phyloP scores from a whole-genome alignment of 2,113 vertebrate species.

The Cavia aperea region DNA sequence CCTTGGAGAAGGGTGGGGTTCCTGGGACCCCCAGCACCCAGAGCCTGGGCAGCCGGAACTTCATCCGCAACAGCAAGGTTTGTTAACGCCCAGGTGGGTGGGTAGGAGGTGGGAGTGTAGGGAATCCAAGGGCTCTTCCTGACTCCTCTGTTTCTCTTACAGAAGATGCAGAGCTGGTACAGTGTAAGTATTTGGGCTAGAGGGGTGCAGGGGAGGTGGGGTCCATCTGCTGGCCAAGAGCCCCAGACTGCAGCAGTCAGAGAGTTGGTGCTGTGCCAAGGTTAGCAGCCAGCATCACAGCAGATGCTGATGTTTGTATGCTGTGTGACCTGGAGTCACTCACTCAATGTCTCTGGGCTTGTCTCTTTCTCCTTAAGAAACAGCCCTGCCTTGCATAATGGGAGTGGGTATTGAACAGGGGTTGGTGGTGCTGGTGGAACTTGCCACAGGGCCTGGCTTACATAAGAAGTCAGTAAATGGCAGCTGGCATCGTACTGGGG shows the following conservation, averaged over 20 bases:
- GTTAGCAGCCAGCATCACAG: background rate
- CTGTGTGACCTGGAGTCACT: background rate
- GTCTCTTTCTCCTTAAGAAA: background rate
- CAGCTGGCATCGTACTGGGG: background rate
- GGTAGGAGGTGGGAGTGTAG: rapidly evolving
- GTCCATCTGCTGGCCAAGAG: background rate
- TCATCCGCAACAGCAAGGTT: conserved; percentile 90
- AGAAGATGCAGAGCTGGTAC: conserved; percentile 97
- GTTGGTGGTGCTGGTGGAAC: background rate
- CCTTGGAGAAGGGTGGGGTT: conserved; percentile 76
- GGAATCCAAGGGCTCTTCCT: background rate
- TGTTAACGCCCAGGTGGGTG: background rate
- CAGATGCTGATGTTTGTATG: background rate
- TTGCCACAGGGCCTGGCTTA: background rate
- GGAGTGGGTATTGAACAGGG: background rate
- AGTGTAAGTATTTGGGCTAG: conserved; percentile 81
- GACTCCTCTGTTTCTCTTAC: conserved; percentile 67
- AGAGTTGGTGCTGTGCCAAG: background rate
- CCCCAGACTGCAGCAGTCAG: background rate
- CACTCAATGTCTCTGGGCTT: background rate
- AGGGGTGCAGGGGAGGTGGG: background rate
- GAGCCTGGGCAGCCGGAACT: conserved; percentile 82
- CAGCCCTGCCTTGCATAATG: background rate
- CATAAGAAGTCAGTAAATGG: background rate
- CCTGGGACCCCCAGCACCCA: conserved; percentile 80